These are phyloP conservation scores for Scomber japonicus DNA, from an alignment of 2,113 vertebrate genomes.

Conservation along the genomic window DNA sequence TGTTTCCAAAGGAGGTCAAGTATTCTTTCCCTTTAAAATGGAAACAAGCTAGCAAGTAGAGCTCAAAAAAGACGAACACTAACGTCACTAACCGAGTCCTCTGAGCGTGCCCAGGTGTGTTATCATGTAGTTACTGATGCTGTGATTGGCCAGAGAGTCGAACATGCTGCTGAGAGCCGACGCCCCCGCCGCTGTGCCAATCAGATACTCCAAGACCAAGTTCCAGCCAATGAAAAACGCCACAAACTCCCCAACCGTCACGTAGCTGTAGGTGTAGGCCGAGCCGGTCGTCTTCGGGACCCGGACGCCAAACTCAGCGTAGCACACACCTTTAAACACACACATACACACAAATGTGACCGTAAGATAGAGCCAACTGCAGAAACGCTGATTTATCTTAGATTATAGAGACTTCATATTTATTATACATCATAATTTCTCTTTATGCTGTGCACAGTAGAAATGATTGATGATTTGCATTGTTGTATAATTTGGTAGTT, in stretches of 20 bases:
- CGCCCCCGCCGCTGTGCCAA: constrained; percentile 94
- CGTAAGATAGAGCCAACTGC: too few relatives aligned
- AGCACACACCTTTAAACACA: constrained; percentile 90
- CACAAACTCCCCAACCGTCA: constrained; percentile 96
- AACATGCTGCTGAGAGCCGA: constrained; percentile 99
- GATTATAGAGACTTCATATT: too few relatives aligned
- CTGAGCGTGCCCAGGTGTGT: constrained; percentile 91
- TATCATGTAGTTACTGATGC: constrained; percentile 95
- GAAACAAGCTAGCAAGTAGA: too few relatives aligned
- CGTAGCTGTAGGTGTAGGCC: constrained; percentile 99
- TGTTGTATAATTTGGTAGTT: too few relatives aligned
- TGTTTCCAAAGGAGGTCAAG: too few relatives aligned
- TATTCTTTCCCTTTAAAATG: too few relatives aligned
- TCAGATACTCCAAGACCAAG: constrained; percentile 97
- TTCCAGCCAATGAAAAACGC: constrained; percentile 99
- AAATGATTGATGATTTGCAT: too few relatives aligned
- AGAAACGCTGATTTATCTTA: too few relatives aligned
- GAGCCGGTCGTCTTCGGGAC: constrained; percentile 98
- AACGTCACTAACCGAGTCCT: constrained; percentile 87
- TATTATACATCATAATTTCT: too few relatives aligned
- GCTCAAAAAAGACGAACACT: too few relatives aligned
- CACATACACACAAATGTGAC: neutral
- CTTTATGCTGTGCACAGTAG: too few relatives aligned
- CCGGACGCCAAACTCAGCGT: constrained; percentile 96
- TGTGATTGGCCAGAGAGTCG: constrained; percentile 97